Conservation (phyloP, 2,888 invertebrate species). For the Bugula neritina region DNA sequence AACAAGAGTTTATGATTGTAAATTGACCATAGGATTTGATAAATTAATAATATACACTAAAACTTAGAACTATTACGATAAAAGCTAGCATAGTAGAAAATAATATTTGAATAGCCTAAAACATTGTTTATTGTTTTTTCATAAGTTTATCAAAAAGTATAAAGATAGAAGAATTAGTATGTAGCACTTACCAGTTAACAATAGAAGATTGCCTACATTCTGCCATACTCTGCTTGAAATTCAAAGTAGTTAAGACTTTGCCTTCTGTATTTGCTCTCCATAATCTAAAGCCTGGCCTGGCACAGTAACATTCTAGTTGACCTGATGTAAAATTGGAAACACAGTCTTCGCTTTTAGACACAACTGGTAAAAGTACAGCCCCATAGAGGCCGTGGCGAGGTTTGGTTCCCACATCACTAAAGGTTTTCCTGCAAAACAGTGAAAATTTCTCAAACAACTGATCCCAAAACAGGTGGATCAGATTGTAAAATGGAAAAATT, state of each 20-base stretch:
- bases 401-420: background rate
- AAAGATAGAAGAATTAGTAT: too few relatives aligned
- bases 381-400: slow-evolving; percentile 16
- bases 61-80: too few relatives aligned
- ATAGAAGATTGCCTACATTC: background rate
- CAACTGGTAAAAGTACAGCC: background rate
- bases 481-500: too few relatives aligned
- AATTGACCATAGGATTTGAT: too few relatives aligned
- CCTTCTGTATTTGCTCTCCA: slow-evolving; percentile 13
- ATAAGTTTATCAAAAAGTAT: too few relatives aligned
- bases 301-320: background rate
- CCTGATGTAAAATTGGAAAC: background rate
- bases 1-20: too few relatives aligned
- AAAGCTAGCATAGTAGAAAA: too few relatives aligned
- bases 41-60: too few relatives aligned
- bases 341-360: background rate
- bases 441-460: too few relatives aligned
- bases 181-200: background rate
- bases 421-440: background rate
- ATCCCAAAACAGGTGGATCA: too few relatives aligned
- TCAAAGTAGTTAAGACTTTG: slow-evolving; percentile 4
- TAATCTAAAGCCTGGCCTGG: slow-evolving; percentile 13
- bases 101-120: too few relatives aligned
- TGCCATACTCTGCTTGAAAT: slow-evolving; percentile 15
- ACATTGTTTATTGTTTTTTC: too few relatives aligned